These are phyloP conservation scores for Poecilia wingei DNA, from an alignment of 2,797 vertebrate genomes.

Conservation along the genomic window DNA sequence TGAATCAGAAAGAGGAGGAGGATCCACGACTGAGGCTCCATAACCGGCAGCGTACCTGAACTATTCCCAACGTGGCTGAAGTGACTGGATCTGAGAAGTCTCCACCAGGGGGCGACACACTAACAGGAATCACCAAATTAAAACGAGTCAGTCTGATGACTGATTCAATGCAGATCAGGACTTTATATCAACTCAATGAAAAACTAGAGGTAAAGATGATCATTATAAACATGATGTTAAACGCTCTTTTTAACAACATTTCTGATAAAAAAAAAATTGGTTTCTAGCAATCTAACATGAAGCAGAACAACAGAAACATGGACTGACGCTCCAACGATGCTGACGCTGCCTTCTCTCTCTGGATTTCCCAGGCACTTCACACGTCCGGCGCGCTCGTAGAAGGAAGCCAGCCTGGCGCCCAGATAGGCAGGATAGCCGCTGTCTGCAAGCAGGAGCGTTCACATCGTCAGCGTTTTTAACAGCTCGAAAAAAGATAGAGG, in stretches of 20 bases:
- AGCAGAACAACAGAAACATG: not conserved
- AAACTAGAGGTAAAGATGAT: too few species aligned
- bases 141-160: not conserved
- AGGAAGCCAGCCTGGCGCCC: conserved; percentile 94
- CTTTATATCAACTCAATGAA: not conserved
- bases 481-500: not conserved
- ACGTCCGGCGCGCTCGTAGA: conserved; percentile 95
- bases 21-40: not conserved
- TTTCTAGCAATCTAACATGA: not conserved
- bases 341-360: conserved; percentile 96
- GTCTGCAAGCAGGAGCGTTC: conserved; percentile 52
- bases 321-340: conserved; percentile 98
- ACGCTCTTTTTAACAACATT: not conserved
- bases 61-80: conserved; percentile 96
- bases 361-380: conserved; percentile 98
- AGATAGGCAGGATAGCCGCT: conserved; percentile 86
- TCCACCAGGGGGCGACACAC: conserved; percentile 98
- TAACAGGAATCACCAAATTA: conserved; percentile 55
- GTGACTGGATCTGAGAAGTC: conserved; percentile 99
- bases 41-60: conserved; percentile 84
- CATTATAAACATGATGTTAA: not conserved
- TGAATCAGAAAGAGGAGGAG: not conserved
- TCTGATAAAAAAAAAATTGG: not conserved
- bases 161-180: not conserved
- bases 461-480: not conserved